Evolutionary conservation across 64 coral and sea anemone species (phyloP).

Genomic region (Montipora sp.): DNA sequence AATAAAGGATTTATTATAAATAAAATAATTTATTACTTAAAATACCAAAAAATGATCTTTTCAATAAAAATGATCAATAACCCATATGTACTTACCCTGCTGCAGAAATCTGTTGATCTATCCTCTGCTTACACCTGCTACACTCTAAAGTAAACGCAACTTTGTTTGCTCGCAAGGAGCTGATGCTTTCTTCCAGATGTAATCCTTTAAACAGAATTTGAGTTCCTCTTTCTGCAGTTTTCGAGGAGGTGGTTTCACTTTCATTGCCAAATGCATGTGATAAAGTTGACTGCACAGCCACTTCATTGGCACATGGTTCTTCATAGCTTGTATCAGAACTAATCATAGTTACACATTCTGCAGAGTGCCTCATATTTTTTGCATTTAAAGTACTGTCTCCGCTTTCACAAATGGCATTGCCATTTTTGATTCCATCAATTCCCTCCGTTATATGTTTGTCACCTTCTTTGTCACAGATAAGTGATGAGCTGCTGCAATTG

Average conservation of each 20-base stretch:
- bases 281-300: neutral
- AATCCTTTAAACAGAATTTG: slow-evolving; percentile 83
- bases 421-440: neutral
- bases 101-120: slow-evolving; percentile 39
- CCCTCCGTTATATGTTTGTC: neutral
- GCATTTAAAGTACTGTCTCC: neutral
- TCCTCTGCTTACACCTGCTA: slow-evolving; percentile 68
- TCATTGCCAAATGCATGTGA: neutral
- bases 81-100: slow-evolving; percentile 40
- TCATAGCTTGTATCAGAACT: neutral
- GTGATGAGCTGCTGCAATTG: neutral
- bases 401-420: neutral
- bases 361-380: neutral
- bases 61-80: neutral
- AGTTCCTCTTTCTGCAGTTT: slow-evolving; percentile 71
- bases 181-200: slow-evolving; percentile 84
- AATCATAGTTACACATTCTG: neutral
- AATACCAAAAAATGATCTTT: neutral
- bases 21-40: neutral
- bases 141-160: slow-evolving; percentile 86
- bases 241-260: neutral
- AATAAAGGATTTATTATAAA: too few species aligned
- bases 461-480: neutral
- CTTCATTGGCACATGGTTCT: neutral
- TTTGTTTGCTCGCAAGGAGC: slow-evolving; percentile 62